A percentile compares a stretch with the other conserved stretches of the same genome.
These are phyloP conservation scores for Punctoribates punctum DNA, from an alignment of 2,888 invertebrate species.

Conservation along the genomic window DNA sequence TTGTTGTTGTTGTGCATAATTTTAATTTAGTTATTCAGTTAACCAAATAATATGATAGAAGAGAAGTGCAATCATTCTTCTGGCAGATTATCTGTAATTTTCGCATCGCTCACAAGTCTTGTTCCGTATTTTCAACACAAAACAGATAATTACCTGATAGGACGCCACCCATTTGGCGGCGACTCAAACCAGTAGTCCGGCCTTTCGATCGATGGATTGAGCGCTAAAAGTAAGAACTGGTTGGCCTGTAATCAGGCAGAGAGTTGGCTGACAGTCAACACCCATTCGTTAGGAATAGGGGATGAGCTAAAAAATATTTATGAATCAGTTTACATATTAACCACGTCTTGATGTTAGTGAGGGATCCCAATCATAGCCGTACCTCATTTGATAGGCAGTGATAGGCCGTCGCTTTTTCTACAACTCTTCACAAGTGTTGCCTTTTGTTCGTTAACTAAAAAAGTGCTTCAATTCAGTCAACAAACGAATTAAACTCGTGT, in stretches of 20 bases:
- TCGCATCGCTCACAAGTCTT: constrained; percentile 19
- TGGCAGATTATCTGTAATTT: constrained; percentile 20
- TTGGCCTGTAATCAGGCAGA: constrained; percentile 14
- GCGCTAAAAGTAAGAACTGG: not conserved
- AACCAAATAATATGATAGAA: not conserved
- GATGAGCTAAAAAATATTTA: constrained; percentile 33
- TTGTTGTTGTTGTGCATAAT: constrained; percentile 24
- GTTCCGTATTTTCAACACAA: constrained; percentile 31
- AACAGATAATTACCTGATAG: constrained; percentile 17
- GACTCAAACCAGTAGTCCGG: not conserved
- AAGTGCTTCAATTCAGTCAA: constrained; percentile 3
- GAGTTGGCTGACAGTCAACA: not conserved
- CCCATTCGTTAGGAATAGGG: constrained; percentile 12
- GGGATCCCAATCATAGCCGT: constrained; percentile 23
- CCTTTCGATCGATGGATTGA: constrained; percentile 24
- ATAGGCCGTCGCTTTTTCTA: not conserved
- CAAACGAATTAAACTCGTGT: not conserved
- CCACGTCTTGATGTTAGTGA: not conserved
- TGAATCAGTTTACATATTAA: constrained; percentile 33
- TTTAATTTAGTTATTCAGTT: constrained; percentile 22
- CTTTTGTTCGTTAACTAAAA: not conserved
- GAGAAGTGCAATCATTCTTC: constrained; percentile 14
- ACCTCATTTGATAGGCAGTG: constrained; percentile 15
- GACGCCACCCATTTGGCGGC: constrained; percentile 24
- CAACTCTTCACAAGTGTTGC: not conserved